Conservation (phyloP, 2,888 invertebrate species). For the Drosophila siamana region DNA sequence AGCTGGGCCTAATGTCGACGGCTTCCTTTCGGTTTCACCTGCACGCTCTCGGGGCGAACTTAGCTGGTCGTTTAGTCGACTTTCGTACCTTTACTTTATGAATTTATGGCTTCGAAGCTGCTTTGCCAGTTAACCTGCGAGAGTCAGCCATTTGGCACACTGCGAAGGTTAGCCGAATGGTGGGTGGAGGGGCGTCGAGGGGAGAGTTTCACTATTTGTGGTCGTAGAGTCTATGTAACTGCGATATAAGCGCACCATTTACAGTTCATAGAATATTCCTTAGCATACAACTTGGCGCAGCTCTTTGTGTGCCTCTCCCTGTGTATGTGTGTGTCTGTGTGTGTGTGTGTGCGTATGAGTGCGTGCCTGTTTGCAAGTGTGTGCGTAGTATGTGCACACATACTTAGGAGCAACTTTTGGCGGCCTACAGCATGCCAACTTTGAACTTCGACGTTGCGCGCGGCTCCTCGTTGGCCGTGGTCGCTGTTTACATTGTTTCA, state of each 20-base stretch:
- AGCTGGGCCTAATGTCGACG: conserved; percentile 67
- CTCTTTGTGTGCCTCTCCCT: conserved; percentile 29
- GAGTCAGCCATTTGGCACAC: no score
- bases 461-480: conserved; percentile 19
- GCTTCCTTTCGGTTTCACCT: conserved; percentile 58
- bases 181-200: not conserved
- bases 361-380: conserved; percentile 6
- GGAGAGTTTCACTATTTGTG: conserved; percentile 60
- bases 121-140: conserved; percentile 64
- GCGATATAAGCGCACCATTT: conserved; percentile 58
- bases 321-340: conserved; percentile 3
- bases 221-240: conserved; percentile 51
- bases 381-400: conserved; percentile 53
- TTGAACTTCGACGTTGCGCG: conserved; percentile 70
- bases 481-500: conserved; percentile 79
- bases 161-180: no score
- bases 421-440: conserved; percentile 71
- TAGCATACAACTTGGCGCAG: conserved; percentile 59
- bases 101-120: conserved; percentile 71
- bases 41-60: conserved; percentile 48
- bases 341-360: not conserved
- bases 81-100: conserved; percentile 52
- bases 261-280: conserved; percentile 75
- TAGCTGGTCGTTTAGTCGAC: conserved; percentile 40
- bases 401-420: conserved; percentile 68